Base-by-base conservation (phyloP, 92 coral and sea anemone species). In the Nematostella vectensis region DNA sequence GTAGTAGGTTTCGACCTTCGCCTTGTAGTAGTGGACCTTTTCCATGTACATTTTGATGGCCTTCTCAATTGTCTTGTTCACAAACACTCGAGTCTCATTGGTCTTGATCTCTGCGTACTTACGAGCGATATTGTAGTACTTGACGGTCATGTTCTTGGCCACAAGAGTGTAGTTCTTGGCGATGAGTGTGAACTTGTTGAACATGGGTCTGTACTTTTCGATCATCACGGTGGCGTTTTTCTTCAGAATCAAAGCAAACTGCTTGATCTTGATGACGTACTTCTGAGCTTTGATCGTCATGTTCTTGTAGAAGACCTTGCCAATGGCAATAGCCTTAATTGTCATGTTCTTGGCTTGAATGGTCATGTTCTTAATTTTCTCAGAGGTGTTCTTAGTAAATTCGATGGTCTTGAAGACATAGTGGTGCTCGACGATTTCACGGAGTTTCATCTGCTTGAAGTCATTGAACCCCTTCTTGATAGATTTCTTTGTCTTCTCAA, bases 371-470 rank as follows among this genome's bases (percentile, higher is more conserved):
- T 60, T 55, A 36, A 72, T 60, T 57, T 67, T 65, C 11, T 39
- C 68, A 21, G 85, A 72, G 26, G 78, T 59, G 52, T 87, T 87
- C 70, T 53, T 77, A 21, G 70, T 78, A 29, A 80, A 58, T 12
- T 76, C 79, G 18, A 82, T 59, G 29, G 89, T 63, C 75, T 66
- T 65, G 69, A 70, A 71, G 56, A 85, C 81, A 51, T 70, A 81
- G 3, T 62, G 53, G 56, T 85, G 95, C 71, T 85, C 95, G 16
- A 81, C 68, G 51, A 87, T 60, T 50, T 93, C 99, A 20, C 76
- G 78, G 19, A 93, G 77, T 50, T 87, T 93, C 88, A 78, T 78
- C 44, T 67, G 62, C 47, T 76, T 93, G 29, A 87, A 66, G 4
- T 68, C 67, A 16, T 69, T 81, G 65, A 82, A 68, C 79, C 60